Evolutionary conservation across 1,140 invertebrate species (phyloP), one percentile per base, ranked within the genome.

Genomic region (Prorops nasuta): DNA sequence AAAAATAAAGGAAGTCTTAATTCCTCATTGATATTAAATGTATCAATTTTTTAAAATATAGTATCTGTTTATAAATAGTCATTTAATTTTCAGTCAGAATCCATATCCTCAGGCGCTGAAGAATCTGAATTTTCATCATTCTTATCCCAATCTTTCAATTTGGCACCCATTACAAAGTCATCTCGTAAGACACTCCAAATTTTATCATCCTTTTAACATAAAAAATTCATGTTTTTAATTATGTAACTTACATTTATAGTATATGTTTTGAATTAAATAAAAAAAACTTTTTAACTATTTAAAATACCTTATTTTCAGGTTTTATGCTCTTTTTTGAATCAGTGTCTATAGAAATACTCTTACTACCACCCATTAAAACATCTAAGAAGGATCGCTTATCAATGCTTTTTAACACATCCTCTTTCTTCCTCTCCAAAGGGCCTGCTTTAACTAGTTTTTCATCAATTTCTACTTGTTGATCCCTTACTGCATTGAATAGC

Each of bases 131-230:
- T 71, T 16, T 68, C 64, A 48, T 80, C 64, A 62, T 90, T 82
- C 74, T 91, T 90, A 69, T 94, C 89, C 92, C 92, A 95, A 73
- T 95, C 90, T 77, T 93, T 94, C 76, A 93, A 82, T 74, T 89
- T 90, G 17, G 90, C 88, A 60, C 88, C 87, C 81, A 91, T 89
- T 83, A 91, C 90, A 67, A 91, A 95, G 71, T 94, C 90, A 64
- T 93, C 90, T 44, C 86, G 84, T 59, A 81, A 81, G 74, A 83
- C 78, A 69, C 75, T 79, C 85, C 85, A 79, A 53, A 72, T 53
- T 65, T 74, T 64, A 15, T 66, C 56, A 6, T 58, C 36, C 69
- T 74, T 37, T 21, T 60, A 53, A 45, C 43, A 17, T 18, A 44
- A 18, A 8, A 24, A 38, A 19, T 51, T 14, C 24, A 17, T 16